phyloP scores from a whole-genome alignment of 2,797 vertebrate species.

The Babyrousa celebensis region DNA sequence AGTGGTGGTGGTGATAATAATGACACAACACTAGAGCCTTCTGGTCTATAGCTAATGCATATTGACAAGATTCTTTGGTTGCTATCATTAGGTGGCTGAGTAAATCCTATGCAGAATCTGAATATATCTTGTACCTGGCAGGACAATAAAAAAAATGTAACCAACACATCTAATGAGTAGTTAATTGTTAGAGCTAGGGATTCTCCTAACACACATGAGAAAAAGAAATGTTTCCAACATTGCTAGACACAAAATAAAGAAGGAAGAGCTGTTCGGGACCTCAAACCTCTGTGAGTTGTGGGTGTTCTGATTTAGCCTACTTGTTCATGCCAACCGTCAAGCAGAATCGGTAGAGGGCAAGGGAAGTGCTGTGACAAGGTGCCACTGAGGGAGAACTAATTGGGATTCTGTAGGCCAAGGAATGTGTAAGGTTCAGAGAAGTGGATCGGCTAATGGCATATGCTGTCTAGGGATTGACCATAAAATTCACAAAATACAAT shows the following conservation, averaged over 20 bases:
- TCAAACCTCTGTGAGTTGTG: conserved; percentile 69
- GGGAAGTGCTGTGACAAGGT: conserved; percentile 78
- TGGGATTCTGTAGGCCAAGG: conserved; percentile 68
- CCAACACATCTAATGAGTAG: conserved; percentile 63
- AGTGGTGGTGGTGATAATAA: not conserved
- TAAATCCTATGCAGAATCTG: conserved; percentile 49
- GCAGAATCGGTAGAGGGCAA: conserved; percentile 70
- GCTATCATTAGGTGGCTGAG: not conserved
- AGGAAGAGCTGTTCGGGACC: conserved; percentile 66
- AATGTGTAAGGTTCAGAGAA: conserved; percentile 9
- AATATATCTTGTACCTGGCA: conserved; percentile 12
- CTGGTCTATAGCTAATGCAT: not conserved
- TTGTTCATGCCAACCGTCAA: conserved; percentile 82
- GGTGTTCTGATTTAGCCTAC: conserved; percentile 73
- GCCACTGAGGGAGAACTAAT: conserved; percentile 81
- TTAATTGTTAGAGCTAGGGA: conserved; percentile 58
- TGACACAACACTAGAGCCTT: not conserved
- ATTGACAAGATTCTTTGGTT: not conserved
- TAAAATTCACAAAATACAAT: conserved; percentile 2
- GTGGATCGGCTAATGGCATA: not conserved
- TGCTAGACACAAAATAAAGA: conserved; percentile 46
- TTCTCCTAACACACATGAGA: conserved; percentile 60
- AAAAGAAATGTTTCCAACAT: conserved; percentile 42
- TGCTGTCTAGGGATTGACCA: not conserved
- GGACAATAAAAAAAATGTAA: conserved; percentile 54